Conservation (phyloP, 23 tunicate species). For the Ascidia mentula region DNA sequence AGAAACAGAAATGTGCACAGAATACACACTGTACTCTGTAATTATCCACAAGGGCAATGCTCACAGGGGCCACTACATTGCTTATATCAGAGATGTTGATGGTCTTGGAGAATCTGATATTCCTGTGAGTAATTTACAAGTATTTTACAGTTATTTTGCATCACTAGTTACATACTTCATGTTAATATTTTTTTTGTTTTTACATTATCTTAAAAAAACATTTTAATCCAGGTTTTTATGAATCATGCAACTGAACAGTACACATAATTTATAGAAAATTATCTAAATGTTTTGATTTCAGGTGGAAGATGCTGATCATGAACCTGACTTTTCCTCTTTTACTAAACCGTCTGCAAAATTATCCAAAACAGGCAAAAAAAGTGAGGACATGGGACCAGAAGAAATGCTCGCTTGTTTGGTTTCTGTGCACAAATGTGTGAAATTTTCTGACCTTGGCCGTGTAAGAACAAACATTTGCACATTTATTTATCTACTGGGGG, state of each 20-base stretch:
- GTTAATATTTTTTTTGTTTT: neutral
- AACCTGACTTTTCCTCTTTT: slow-evolving; percentile 19
- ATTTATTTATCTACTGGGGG: too few species aligned
- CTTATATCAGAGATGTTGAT: slow-evolving; percentile 55
- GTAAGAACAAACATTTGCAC: neutral
- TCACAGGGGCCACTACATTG: slow-evolving; percentile 57
- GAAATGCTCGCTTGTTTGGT: slow-evolving; percentile 31
- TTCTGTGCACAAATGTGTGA: slow-evolving; percentile 19
- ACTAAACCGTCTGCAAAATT: neutral
- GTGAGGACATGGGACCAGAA: slow-evolving; percentile 16
- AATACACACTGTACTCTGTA: slow-evolving; percentile 50
- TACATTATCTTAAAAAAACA: too few species aligned
- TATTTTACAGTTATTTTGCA: too few species aligned
- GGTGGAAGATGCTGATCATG: slow-evolving; percentile 15
- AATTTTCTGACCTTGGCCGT: slow-evolving; percentile 32
- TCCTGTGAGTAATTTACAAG: slow-evolving; percentile 16
- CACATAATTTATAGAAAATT: too few species aligned
- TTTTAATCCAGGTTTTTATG: too few species aligned
- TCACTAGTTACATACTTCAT: neutral
- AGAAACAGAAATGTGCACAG: slow-evolving; percentile 25
- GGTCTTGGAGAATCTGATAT: slow-evolving; percentile 31
- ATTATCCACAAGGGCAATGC: slow-evolving; percentile 58
- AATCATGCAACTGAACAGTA: too few species aligned
- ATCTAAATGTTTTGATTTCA: neutral
- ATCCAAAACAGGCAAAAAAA: neutral